A percentile compares a stretch with the other conserved stretches of the same genome.
Evolutionary conservation across 2,113 vertebrate genomes (phyloP).

Genomic region (Psettodes erumei): DNA sequence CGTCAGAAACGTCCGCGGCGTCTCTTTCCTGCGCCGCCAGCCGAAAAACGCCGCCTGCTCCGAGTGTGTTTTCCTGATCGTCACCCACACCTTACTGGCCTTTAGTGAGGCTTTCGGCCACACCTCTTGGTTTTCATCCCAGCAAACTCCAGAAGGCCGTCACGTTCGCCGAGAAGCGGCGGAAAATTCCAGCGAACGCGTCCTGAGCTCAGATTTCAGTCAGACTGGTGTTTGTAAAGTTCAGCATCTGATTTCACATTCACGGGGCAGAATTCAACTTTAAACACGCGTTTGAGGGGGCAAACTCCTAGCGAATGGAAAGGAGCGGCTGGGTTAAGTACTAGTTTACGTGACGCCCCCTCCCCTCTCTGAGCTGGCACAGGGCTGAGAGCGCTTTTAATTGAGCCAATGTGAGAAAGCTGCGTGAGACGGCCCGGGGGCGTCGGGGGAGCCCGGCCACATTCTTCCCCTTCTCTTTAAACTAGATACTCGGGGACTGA

Average conservation of each 20-base stretch:
- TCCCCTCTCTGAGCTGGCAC: constrained; percentile 32
- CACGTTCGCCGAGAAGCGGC: background rate
- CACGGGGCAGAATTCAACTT: background rate
- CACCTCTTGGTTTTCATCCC: no score
- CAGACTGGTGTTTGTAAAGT: background rate
- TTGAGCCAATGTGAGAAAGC: constrained; percentile 63
- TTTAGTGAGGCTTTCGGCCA: no score
- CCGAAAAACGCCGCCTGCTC: no score
- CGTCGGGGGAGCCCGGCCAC: constrained; percentile 57
- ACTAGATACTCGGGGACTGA: constrained; percentile 67
- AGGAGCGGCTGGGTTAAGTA: constrained; percentile 10
- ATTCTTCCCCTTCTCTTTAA: constrained; percentile 69
- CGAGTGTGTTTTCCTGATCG: no score
- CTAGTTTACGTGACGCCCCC: constrained; percentile 30
- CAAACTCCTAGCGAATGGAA: background rate
- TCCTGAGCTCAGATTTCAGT: background rate
- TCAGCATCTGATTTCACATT: background rate
- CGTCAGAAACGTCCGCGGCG: background rate
- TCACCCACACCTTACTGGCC: no score
- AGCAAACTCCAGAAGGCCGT: background rate
- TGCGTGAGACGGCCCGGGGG: constrained; percentile 53
- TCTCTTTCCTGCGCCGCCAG: no score
- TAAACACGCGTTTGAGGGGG: background rate
- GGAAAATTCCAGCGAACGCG: background rate
- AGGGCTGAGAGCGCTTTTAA: constrained; percentile 65